Percentiles rank a stretch among this genome's conserved stretches.
phyloP scores from a whole-genome alignment of 2,888 invertebrate genomes.

The Argyresthia albistria region DNA sequence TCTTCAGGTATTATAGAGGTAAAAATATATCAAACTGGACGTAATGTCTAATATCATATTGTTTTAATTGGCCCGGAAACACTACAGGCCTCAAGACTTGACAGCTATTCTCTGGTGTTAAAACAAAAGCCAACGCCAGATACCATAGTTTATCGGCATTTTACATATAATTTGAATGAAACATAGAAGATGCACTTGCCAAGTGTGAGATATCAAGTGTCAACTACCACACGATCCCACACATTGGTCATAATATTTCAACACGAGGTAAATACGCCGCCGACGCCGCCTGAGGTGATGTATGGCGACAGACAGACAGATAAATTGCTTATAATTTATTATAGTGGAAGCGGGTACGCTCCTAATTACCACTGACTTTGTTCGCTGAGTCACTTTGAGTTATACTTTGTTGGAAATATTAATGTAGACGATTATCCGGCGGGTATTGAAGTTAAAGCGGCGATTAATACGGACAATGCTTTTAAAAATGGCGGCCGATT shows the following conservation, averaged over 20 bases:
- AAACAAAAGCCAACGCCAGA: no score
- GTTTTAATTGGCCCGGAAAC: no score
- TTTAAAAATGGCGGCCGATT: neutral
- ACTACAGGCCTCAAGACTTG: no score
- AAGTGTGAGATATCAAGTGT: neutral
- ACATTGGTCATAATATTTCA: slow-evolving; percentile 55
- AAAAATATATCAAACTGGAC: no score
- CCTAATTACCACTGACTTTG: slow-evolving; percentile 50
- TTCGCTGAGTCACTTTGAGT: slow-evolving; percentile 32
- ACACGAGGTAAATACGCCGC: slow-evolving; percentile 45
- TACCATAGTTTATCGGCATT: no score
- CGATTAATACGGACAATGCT: slow-evolving; percentile 3
- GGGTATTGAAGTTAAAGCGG: slow-evolving; percentile 3
- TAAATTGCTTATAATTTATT: slow-evolving; percentile 70
- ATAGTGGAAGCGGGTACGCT: slow-evolving; percentile 46
- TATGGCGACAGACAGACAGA: slow-evolving; percentile 65
- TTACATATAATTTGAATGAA: no score
- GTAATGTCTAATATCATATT: no score
- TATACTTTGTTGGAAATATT: slow-evolving; percentile 13
- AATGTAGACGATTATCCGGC: slow-evolving; percentile 5
- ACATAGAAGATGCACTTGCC: no score
- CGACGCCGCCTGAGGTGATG: slow-evolving; percentile 47
- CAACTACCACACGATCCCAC: neutral
- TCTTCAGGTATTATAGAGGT: no score
- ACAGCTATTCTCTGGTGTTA: no score